phyloP scores from a whole-genome alignment of 2,797 vertebrate genomes.

The Alectoris magna region DNA sequence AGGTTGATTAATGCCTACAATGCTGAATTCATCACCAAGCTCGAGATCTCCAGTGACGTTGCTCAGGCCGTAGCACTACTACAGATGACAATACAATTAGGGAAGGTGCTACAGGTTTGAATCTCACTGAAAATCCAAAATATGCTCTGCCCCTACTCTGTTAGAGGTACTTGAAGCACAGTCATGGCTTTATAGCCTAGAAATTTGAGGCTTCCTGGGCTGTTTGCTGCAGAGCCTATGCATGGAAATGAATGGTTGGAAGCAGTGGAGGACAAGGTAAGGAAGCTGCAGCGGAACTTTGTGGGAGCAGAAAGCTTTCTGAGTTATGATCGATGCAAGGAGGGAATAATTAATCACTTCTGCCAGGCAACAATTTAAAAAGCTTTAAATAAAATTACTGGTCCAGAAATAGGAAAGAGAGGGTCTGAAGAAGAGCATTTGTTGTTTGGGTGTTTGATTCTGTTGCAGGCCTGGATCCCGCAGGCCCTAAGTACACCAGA shows the following conservation, averaged over 20 bases:
- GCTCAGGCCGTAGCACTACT: neutral
- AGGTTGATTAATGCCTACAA: neutral
- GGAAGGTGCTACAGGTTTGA: neutral
- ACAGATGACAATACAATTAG: neutral
- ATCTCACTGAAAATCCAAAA: neutral
- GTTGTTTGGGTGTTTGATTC: neutral
- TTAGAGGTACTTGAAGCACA: neutral
- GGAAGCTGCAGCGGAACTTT: neutral
- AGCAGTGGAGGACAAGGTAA: neutral
- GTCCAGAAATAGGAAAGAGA: neutral
- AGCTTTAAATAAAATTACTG: neutral
- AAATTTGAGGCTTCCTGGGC: neutral
- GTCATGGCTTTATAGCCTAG: neutral
- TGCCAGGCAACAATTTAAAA: neutral
- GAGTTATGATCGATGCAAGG: rapidly evolving
- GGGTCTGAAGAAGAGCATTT: neutral
- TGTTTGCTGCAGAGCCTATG: neutral
- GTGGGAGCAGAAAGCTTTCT: neutral
- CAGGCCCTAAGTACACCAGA: conserved; percentile 92
- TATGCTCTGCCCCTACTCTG: neutral
- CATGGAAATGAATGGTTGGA: too few relatives aligned
- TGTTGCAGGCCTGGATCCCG: conserved; percentile 90
- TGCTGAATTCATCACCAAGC: neutral
- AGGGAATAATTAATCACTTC: neutral
- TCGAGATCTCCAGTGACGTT: neutral